Evolutionary conservation across 2,888 invertebrate genomes (phyloP).

Genomic region (Drosophila merina): DNA sequence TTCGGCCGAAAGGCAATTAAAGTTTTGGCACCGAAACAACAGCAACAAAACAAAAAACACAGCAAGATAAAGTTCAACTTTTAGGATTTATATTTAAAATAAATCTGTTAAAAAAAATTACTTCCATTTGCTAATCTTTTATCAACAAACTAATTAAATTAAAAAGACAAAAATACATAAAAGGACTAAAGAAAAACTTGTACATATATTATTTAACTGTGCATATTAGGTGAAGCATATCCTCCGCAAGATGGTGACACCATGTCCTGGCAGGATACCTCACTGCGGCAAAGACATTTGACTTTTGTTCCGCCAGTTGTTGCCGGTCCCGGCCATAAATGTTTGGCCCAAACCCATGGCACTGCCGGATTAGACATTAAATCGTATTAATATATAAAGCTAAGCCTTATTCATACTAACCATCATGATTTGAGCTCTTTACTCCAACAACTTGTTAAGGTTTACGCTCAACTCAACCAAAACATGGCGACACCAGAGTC

Average conservation of each 20-base stretch:
- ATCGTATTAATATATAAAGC: neutral
- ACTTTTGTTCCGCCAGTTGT: constrained; percentile 21
- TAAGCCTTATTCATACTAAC: neutral
- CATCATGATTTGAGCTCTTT: neutral
- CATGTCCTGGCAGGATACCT: constrained; percentile 5
- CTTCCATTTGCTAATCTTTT: neutral
- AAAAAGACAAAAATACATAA: neutral
- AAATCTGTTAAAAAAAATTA: neutral
- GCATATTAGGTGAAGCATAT: neutral
- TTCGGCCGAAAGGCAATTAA: constrained; percentile 71
- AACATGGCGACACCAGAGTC: constrained; percentile 18
- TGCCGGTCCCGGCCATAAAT: constrained; percentile 22
- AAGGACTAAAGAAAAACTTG: neutral
- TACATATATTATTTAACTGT: constrained; percentile 1
- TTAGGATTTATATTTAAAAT: neutral
- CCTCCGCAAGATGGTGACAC: constrained; percentile 21
- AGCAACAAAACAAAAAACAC: constrained; percentile 10
- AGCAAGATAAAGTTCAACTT: neutral
- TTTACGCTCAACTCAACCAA: constrained; percentile 6
- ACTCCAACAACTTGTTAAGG: constrained; percentile 23
- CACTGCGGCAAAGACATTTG: constrained; percentile 5
- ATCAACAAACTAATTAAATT: neutral
- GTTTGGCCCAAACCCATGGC: neutral
- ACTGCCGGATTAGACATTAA: neutral
- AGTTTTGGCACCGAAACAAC: constrained; percentile 55